Base-by-base conservation (phyloP, 2,888 invertebrate genomes). In the Branchellion lobata region DNA sequence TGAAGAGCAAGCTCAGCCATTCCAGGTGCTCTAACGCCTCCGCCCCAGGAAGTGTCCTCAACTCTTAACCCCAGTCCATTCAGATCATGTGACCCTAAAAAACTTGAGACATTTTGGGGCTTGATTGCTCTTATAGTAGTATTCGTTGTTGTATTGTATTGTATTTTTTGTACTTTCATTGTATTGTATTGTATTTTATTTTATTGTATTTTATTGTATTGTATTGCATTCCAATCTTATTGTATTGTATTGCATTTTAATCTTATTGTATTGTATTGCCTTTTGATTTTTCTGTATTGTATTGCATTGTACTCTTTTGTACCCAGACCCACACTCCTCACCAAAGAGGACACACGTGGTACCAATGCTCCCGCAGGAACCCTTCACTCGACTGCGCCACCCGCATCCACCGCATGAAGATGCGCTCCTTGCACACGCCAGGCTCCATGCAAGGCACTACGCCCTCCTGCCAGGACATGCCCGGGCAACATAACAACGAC, bases 21-120 rank as follows among this genome's bases (percentile, higher is more conserved):
- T 53, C 69, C 61, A 51, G 57, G 68, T 34, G 31, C 47, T 33
- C 76, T n/a, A n/a, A n/a, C n/a, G n/a, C n/a, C n/a, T n/a, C n/a
- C n/a, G n/a, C 31, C 74, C 51, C 74, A 18, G 36, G 69, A 47
- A 78, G 81, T 27, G 57, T 74, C 33, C 77, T 78, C n/a, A 69
- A 80, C 69, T 80, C 82, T 57, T 78, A 72, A 57, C 80, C 69
- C 53, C 80, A 57, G 24, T 80, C 78, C 72, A 80, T 24, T 34
- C 72, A 79, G 80, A 81, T 82, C 61, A 81, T 81, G 68, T 78
- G 82, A 8, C 57, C 81, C n/a, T 82, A 82, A 21, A n/a, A n/a
- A n/a, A n/a, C n/a, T n/a, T n/a, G n/a, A n/a, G n/a, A n/a, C n/a
- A n/a, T n/a, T n/a, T n/a, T n/a, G n/a, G n/a, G n/a, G n/a, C 11